phyloP scores from a whole-genome alignment of 2,113 vertebrate species.

The Paracanthobrama guichenoti region DNA sequence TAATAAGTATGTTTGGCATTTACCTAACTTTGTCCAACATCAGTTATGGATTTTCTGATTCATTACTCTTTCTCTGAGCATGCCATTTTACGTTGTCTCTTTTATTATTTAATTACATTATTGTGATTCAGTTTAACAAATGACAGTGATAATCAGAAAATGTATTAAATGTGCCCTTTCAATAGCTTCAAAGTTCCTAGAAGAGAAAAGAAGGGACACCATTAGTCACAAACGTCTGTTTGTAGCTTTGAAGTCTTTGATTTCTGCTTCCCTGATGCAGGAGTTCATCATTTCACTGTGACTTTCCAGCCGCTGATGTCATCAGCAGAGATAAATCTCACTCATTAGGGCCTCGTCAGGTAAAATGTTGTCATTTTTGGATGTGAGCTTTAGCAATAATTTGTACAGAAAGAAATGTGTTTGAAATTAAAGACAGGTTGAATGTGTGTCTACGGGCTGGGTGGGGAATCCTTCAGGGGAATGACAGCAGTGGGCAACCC shows the following conservation, averaged over 20 bases:
- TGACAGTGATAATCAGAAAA: not conserved
- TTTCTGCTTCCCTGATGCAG: not conserved
- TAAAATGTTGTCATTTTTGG: constrained; percentile 39
- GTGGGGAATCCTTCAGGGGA: not conserved
- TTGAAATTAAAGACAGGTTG: not conserved
- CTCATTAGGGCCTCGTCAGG: constrained; percentile 24
- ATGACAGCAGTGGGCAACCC: constrained; percentile 14
- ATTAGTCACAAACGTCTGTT: not conserved
- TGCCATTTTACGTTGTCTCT: not conserved
- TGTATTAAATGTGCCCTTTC: not conserved
- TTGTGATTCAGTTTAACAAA: not conserved
- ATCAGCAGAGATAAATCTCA: constrained; percentile 40
- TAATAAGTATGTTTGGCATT: not conserved
- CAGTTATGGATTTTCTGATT: not conserved
- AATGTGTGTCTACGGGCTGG: not conserved
- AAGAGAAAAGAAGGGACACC: not conserved
- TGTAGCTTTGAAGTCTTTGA: not conserved
- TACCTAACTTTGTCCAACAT: not conserved
- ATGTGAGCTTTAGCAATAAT: not conserved
- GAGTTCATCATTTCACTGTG: not conserved
- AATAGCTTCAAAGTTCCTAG: not conserved
- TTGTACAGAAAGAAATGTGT: constrained; percentile 37
- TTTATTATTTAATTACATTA: no score
- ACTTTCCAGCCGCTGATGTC: constrained; percentile 54
- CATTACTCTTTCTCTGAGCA: not conserved